Base-by-base conservation (phyloP, 2,888 invertebrate genomes). In the Eilema depressum region DNA sequence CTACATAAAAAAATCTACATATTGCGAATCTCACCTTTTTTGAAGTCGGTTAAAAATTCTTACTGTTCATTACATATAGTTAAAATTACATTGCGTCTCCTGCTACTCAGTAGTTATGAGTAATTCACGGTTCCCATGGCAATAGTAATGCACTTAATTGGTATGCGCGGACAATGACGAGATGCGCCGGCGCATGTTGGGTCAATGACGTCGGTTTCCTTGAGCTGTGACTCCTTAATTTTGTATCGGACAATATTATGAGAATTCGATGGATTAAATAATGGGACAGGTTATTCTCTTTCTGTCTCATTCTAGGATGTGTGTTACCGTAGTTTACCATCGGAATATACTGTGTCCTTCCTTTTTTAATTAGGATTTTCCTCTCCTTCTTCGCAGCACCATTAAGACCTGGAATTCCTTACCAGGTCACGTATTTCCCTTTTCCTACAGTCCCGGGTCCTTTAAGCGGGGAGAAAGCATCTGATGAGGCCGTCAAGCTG, bases 91-190 rank as follows among this genome's bases (percentile, higher is more conserved):
- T 7, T 20, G 3, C 59, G 20, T 56, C 56, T 28, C 26, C 11
- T 37, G 66, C 23, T 73, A 71, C 73, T 71, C 8, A 67, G 67
- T 66, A 70, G 76, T 75, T 81, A 80, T 76, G 80, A 81, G 33
- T 75, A 74, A 74, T 77, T 70, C 71, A 72, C 75, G 68, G 68
- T 88, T 90, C 90, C 87, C 91, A 92, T 88, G 83, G 80, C 81
- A 88, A 88, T 81, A 85, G 85, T 87, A 86, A 89, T 87, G 86
- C 80, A 80, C 79, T 87, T 91, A 91, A 92, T 93, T 93, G 90
- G 87, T 92, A 93, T 92, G 93, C 93, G 75, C 80, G 83, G 86
- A 85, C 87, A 86, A 83, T 81, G 74, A 77, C 17, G 28, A 26
- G 30, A 25, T 76, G 83, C 85, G 80, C 78, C 79, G 79, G 78